These are phyloP conservation scores for Macrocentrus cingulum DNA, from an alignment of 1,140 invertebrate species.

Conservation along the genomic window DNA sequence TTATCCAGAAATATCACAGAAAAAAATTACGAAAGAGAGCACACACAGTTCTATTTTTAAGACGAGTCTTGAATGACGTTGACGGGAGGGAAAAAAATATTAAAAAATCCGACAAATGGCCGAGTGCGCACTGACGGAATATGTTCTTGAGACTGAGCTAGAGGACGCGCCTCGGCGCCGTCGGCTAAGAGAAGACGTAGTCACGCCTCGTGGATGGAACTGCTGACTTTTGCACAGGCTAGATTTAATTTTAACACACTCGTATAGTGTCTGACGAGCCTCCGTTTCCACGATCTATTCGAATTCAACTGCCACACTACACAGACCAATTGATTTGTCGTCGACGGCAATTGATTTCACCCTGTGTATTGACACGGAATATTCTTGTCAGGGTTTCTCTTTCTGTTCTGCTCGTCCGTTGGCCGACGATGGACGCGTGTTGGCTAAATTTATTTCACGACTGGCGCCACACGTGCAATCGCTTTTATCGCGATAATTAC, in stretches of 20 bases:
- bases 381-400: not conserved
- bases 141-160: slow-evolving; percentile 59
- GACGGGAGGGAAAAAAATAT: slow-evolving; percentile 28
- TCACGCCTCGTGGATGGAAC: slow-evolving; percentile 28
- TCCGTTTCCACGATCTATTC: slow-evolving; percentile 27
- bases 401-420: not conserved
- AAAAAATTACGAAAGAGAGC: slow-evolving; percentile 4
- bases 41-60: not conserved
- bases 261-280: slow-evolving; percentile 47
- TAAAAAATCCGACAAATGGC: slow-evolving; percentile 31
- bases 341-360: slow-evolving; percentile 19
- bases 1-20: not conserved
- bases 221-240: slow-evolving; percentile 35
- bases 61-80: slow-evolving; percentile 10
- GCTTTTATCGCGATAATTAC: too few species aligned
- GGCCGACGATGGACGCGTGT: not conserved
- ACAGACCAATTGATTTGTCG: slow-evolving; percentile 16
- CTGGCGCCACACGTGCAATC: slow-evolving; percentile 7
- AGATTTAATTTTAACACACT: slow-evolving; percentile 58
- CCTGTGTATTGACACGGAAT: slow-evolving; percentile 3
- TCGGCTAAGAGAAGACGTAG: slow-evolving; percentile 41
- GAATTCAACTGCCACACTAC: not conserved
- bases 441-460: slow-evolving; percentile 19
- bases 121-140: slow-evolving; percentile 37
- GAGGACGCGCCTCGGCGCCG: slow-evolving; percentile 53